phyloP scores from a whole-genome alignment of 2,888 invertebrate genomes.

The Euphydryas editha region DNA sequence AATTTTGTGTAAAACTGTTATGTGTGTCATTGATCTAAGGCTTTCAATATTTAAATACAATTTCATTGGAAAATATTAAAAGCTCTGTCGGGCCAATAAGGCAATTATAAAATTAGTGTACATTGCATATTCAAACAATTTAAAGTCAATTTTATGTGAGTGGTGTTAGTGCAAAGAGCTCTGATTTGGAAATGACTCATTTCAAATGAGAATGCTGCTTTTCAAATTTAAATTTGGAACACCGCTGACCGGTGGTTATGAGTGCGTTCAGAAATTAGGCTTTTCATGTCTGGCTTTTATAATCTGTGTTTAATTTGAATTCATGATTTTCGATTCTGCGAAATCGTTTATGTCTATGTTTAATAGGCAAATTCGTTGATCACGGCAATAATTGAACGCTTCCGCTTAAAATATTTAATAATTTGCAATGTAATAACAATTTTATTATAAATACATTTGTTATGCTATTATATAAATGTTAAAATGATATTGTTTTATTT shows the following conservation, averaged over 20 bases:
- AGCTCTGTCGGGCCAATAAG: slow-evolving; percentile 10
- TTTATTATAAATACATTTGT: neutral
- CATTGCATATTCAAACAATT: slow-evolving; percentile 27
- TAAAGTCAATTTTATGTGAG: slow-evolving; percentile 14
- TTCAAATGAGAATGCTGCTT: slow-evolving; percentile 25
- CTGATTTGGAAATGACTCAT: slow-evolving; percentile 38
- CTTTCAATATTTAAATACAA: slow-evolving; percentile 6
- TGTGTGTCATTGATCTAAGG: neutral
- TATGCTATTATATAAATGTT: neutral
- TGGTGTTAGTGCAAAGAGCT: slow-evolving; percentile 39
- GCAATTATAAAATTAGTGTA: slow-evolving; percentile 24
- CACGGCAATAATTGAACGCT: neutral
- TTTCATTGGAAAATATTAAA: neutral
- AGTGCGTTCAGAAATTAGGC: slow-evolving; percentile 57
- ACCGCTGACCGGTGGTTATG: slow-evolving; percentile 49
- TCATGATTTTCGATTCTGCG: slow-evolving; percentile 35
- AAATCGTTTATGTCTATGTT: slow-evolving; percentile 22
- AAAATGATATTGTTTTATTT: neutral
- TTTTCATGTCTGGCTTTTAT: slow-evolving; percentile 46
- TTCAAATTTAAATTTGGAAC: slow-evolving; percentile 52
- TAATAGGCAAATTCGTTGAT: slow-evolving; percentile 1
- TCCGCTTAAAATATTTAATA: neutral
- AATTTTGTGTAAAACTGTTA: no score
- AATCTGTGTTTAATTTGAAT: slow-evolving; percentile 36
- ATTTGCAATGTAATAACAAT: neutral